phyloP scores from a whole-genome alignment of 1,140 invertebrate species.

The Bacillus rossius region DNA sequence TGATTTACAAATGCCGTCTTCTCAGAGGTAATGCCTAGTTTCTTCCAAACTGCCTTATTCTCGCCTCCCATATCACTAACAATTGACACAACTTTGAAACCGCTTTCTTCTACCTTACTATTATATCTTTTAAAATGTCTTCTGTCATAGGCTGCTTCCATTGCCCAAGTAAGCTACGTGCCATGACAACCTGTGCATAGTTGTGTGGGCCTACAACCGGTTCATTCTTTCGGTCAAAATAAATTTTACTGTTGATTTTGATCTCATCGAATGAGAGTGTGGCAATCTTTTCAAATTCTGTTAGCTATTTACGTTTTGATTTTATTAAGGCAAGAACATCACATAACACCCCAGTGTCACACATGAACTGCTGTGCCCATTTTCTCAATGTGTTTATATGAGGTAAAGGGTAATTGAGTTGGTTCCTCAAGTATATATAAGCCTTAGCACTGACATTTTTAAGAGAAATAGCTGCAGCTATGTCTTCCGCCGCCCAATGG shows the following conservation, averaged over 20 bases:
- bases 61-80: too few species aligned
- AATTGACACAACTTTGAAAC: too few species aligned
- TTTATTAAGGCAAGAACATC: constrained; percentile 15
- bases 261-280: constrained; percentile 22
- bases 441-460: constrained; percentile 10
- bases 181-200: constrained; percentile 18
- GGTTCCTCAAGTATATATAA: constrained; percentile 18
- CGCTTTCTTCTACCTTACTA: too few species aligned
- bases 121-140: too few species aligned
- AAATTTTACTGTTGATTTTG: constrained; percentile 10
- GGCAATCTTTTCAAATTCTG: constrained; percentile 7
- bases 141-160: constrained; percentile 41
- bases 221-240: constrained; percentile 11
- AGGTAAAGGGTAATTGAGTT: constrained; percentile 18
- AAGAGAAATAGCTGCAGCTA: constrained; percentile 18
- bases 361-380: constrained; percentile 14
- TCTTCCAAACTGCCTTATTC: too few species aligned
- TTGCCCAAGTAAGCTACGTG: constrained; percentile 20
- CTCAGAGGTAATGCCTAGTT: too few species aligned
- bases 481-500: constrained; percentile 20
- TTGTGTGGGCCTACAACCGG: constrained; percentile 18
- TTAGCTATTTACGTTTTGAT: constrained; percentile 1
- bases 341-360: constrained; percentile 11
- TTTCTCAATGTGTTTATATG: constrained; percentile 13
- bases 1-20: too few species aligned